Evolutionary conservation across 1,140 invertebrate genomes (phyloP), one percentile per base, ranked within the genome.

Genomic region (Gonatopus flavifemur): DNA sequence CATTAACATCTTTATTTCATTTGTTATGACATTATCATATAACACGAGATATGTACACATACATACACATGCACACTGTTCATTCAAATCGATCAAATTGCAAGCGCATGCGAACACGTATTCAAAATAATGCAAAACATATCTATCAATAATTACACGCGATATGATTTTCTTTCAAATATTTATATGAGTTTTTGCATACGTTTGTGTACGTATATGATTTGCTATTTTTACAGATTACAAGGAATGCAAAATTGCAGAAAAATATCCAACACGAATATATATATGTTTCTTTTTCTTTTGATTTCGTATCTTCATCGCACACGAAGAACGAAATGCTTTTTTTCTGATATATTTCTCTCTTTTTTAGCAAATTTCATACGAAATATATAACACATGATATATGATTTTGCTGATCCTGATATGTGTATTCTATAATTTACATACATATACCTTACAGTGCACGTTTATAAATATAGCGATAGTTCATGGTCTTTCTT

Each of bases 401-500:
- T n/a, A n/a, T n/a, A n/a, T n/a, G n/a, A n/a, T n/a, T n/a, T n/a
- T n/a, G n/a, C n/a, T n/a, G n/a, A n/a, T n/a, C n/a, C n/a, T n/a
- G n/a, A n/a, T n/a, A n/a, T n/a, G n/a, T n/a, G n/a, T n/a, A n/a
- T n/a, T 28, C 25, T 6, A 28, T 12, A 7, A 28, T 28, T 25
- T 9, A 39, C 18, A 50, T 30, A 50, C 13, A 36, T 22, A 38
- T 18, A 18, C 19, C 36, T n/a, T 46, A 36, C 20, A 24, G 25
- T 61, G 59, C 59, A 62, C 55, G 59, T 56, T 61, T 28, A 58
- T 16, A 30, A 15, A 22, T 13, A 13, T 67, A 64, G 70, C 58
- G 66, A 70, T 68, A 58, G 69, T 76, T 78, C 70, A 76, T 74
- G 73, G 61, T 77, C 54, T 74, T 61, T 75, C 57, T 76, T 69